A percentile compares a stretch with the other conserved stretches of the same genome.
Evolutionary conservation across 2,888 invertebrate species (phyloP).

Genomic region (Pollenia amentaria): DNA sequence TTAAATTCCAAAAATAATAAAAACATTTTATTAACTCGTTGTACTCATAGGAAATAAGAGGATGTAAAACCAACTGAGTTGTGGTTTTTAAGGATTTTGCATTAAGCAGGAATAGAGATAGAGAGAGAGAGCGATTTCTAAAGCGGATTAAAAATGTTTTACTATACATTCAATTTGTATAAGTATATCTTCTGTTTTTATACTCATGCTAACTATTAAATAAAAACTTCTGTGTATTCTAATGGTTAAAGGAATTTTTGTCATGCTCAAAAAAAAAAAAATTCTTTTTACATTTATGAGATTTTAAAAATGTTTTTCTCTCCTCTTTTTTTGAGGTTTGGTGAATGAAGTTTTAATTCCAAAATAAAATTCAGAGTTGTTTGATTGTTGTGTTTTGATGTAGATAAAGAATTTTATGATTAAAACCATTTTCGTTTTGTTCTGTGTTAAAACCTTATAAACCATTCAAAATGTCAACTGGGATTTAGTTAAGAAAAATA

Average conservation of each 20-base stretch:
- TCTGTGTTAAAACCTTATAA: slow-evolving; percentile 49
- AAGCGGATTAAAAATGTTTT: slow-evolving; percentile 67
- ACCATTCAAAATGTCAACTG: slow-evolving; percentile 72
- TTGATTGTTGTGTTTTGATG: slow-evolving; percentile 54
- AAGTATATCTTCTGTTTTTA: not conserved
- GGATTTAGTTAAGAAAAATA: slow-evolving; percentile 58
- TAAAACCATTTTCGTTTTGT: slow-evolving; percentile 64
- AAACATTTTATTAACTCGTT: slow-evolving; percentile 53
- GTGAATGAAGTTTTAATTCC: slow-evolving; percentile 17
- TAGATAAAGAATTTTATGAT: slow-evolving; percentile 65
- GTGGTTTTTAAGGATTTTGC: slow-evolving; percentile 64
- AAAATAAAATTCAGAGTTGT: slow-evolving; percentile 48
- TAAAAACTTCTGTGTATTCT: not conserved
- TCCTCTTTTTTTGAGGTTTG: not conserved
- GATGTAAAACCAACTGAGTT: slow-evolving; percentile 59
- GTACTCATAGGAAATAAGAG: slow-evolving; percentile 33
- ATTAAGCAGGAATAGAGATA: slow-evolving; percentile 25
- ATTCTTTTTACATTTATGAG: slow-evolving; percentile 45
- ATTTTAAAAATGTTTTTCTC: slow-evolving; percentile 34
- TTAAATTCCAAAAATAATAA: slow-evolving; percentile 59
- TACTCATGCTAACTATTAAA: too few relatives aligned
- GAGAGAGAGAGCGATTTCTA: slow-evolving; percentile 56
- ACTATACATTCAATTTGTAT: slow-evolving; percentile 53
- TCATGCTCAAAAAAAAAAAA: not conserved
- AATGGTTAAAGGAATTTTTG: slow-evolving; percentile 13